Conservation (phyloP, 1,140 invertebrate species). For the Acromyrmex echinatior region DNA sequence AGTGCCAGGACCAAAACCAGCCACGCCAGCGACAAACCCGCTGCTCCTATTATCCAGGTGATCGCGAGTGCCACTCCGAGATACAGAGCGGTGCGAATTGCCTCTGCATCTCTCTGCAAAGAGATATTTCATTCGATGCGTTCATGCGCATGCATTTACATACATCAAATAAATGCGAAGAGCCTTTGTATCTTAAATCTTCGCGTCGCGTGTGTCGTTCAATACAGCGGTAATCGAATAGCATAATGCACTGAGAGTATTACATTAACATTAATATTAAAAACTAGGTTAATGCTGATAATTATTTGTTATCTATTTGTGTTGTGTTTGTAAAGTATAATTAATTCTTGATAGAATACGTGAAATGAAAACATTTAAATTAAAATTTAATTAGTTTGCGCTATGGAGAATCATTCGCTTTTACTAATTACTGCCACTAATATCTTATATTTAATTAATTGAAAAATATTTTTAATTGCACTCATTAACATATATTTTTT, state of each 20-base stretch:
- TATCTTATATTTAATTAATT: constrained; percentile 1
- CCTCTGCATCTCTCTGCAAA: constrained; percentile 79
- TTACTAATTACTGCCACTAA: not conserved
- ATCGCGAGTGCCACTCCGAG: constrained; percentile 76
- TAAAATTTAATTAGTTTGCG: not conserved
- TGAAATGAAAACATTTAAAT: not conserved
- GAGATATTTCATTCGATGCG: constrained; percentile 31
- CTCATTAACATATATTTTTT: not conserved
- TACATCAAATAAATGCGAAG: constrained; percentile 34
- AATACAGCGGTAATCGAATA: not conserved
- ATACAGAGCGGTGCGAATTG: constrained; percentile 75
- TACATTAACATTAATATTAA: constrained; percentile 13
- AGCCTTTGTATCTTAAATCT: not conserved
- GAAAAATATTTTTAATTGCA: not conserved
- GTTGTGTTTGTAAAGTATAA: not conserved
- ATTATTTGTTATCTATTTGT: not conserved
- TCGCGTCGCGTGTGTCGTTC: not conserved
- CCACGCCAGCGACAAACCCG: constrained; percentile 83
- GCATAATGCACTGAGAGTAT: not conserved
- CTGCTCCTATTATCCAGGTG: constrained; percentile 82
- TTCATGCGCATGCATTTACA: not conserved
- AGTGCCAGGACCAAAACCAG: constrained; percentile 81
- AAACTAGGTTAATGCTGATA: not conserved
- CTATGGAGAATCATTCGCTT: not conserved
- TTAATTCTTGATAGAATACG: not conserved